Evolutionary conservation across 2,888 invertebrate genomes (phyloP).

Genomic region (Athalia rosae): DNA sequence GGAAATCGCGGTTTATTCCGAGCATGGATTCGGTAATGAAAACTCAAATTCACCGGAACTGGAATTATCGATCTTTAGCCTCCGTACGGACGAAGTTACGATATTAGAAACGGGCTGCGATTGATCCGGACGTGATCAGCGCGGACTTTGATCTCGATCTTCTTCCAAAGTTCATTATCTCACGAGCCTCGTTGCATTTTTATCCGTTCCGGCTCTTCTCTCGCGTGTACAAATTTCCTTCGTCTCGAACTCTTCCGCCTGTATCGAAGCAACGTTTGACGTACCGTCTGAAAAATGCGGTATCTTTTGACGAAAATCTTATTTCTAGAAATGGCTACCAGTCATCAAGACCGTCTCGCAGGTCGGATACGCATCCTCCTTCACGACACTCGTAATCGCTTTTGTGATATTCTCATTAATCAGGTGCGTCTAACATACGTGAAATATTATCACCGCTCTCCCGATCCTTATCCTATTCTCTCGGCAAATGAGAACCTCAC

Average conservation of each 20-base stretch:
- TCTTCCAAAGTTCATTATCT: too few species aligned
- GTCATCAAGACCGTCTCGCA: slow-evolving; percentile 75
- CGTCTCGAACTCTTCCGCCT: too few species aligned
- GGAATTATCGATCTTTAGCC: background rate
- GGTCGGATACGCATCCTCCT: slow-evolving; percentile 76
- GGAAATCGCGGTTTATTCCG: background rate
- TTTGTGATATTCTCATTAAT: slow-evolving; percentile 75
- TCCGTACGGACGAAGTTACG: slow-evolving; percentile 1
- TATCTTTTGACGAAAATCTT: slow-evolving; percentile 11
- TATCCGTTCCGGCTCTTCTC: too few species aligned
- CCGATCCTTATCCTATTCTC: background rate
- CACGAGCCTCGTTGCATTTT: too few species aligned
- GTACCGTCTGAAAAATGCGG: too few species aligned
- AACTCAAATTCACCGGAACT: background rate
- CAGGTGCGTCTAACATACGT: slow-evolving; percentile 69
- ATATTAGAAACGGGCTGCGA: background rate
- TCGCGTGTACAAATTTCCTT: too few species aligned
- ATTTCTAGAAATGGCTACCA: slow-evolving; percentile 74
- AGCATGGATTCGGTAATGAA: background rate
- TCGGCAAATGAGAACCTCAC: background rate
- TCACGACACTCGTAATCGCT: slow-evolving; percentile 74
- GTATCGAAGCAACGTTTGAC: too few species aligned
- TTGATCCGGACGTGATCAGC: background rate
- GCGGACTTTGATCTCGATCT: too few species aligned
- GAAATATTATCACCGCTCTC: background rate